phyloP scores from a whole-genome alignment of 2,797 vertebrate species.

The Cossypha niveicapilla region DNA sequence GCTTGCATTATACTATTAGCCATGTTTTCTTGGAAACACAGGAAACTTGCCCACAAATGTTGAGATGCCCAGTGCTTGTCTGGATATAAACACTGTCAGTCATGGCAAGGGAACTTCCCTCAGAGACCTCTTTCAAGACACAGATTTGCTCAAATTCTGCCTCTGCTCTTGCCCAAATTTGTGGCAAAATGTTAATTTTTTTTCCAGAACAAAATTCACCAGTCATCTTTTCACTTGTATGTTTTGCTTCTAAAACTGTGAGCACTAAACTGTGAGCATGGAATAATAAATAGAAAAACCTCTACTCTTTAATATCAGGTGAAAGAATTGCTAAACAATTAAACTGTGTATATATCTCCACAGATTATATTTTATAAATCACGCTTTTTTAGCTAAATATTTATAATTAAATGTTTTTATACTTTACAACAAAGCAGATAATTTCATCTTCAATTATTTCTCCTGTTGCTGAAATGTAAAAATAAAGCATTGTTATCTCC shows the following conservation, averaged over 20 bases:
- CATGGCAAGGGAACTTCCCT: background rate
- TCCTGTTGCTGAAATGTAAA: slow-evolving; percentile 65
- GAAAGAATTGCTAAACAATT: slow-evolving; percentile 57
- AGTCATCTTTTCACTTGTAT: slow-evolving; percentile 12
- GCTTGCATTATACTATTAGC: background rate
- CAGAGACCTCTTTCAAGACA: background rate
- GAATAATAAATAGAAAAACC: slow-evolving; percentile 55
- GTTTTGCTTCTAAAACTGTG: slow-evolving; percentile 63
- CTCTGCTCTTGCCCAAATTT: background rate
- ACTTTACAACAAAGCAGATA: slow-evolving; percentile 67
- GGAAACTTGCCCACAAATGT: background rate
- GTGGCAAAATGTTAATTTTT: background rate
- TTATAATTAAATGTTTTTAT: slow-evolving; percentile 77
- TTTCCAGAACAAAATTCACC: background rate
- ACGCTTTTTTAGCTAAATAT: slow-evolving; percentile 70
- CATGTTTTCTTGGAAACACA: background rate
- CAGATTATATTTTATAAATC: slow-evolving; percentile 75
- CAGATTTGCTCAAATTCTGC: background rate
- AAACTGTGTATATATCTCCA: slow-evolving; percentile 64
- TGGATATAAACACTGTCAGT: background rate
- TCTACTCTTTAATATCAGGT: slow-evolving; percentile 56
- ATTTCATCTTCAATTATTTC: slow-evolving; percentile 60
- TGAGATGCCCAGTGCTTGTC: background rate
- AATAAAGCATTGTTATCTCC: slow-evolving; percentile 55
- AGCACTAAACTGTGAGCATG: slow-evolving; percentile 69